Conservation (phyloP, 2,797 vertebrate species). For the Anas capensis region DNA sequence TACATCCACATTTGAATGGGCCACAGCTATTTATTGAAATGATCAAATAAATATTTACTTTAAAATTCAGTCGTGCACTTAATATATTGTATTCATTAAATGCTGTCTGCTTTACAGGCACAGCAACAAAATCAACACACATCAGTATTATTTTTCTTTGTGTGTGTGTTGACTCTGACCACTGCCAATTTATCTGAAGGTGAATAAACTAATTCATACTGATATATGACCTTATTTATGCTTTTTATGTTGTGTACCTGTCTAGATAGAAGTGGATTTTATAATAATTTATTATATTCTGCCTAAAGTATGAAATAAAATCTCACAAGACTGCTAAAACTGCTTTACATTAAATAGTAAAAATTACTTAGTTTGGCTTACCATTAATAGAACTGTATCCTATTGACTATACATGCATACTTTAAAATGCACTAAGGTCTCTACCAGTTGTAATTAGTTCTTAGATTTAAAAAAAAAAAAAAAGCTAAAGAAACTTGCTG, state of each 20-base stretch:
- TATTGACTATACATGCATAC: neutral
- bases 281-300: neutral
- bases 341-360: neutral
- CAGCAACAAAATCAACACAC: neutral
- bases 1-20: neutral
- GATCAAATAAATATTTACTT: conserved; percentile 6
- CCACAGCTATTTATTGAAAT: neutral
- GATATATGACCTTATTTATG: neutral
- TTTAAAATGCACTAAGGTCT: neutral
- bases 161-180: neutral
- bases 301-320: neutral
- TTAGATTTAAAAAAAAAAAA: neutral
- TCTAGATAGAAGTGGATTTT: neutral
- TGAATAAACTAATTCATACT: neutral
- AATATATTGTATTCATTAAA: conserved; percentile 21
- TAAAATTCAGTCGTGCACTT: conserved; percentile 7
- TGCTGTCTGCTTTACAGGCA: neutral
- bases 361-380: neutral
- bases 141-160: neutral
- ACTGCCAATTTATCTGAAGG: neutral
- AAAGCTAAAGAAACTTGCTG: neutral
- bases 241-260: neutral
- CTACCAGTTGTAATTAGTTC: neutral
- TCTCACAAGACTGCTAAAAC: neutral
- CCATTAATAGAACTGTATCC: neutral